phyloP scores from a whole-genome alignment of 2,888 invertebrate genomes.

The Zaprionus lineosus region DNA sequence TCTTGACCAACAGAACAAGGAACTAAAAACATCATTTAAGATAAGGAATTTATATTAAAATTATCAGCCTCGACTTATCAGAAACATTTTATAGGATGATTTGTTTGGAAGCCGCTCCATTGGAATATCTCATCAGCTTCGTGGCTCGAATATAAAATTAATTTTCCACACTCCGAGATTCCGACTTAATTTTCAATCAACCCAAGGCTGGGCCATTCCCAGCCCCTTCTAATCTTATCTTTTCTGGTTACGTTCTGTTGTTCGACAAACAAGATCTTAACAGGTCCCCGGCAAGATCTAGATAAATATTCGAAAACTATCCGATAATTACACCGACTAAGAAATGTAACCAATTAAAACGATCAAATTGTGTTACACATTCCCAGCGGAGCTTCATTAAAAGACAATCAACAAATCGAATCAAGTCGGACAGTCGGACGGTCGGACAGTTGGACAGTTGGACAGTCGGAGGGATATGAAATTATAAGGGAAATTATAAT shows the following conservation, averaged over 20 bases:
- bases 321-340: constrained; percentile 60
- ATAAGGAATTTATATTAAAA: too few relatives aligned
- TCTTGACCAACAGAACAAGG: too few relatives aligned
- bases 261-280: constrained; percentile 40
- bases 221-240: constrained; percentile 11
- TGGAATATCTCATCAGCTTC: background rate
- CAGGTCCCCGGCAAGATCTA: constrained; percentile 17
- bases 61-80: too few relatives aligned
- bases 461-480: background rate
- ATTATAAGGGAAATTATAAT: constrained; percentile 52
- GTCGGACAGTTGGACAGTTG: constrained; percentile 14
- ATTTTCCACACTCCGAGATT: constrained; percentile 54
- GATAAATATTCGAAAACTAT: constrained; percentile 32
- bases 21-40: too few relatives aligned
- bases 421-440: constrained; percentile 23
- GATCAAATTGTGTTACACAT: constrained; percentile 72
- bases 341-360: constrained; percentile 68
- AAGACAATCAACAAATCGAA: constrained; percentile 59
- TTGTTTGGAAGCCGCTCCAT: background rate
- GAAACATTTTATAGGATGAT: background rate
- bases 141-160: constrained; percentile 26
- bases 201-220: too few relatives aligned
- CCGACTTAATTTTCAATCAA: constrained; percentile 44
- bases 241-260: constrained; percentile 1
- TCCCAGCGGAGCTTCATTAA: constrained; percentile 64